phyloP scores from a whole-genome alignment of 1,140 invertebrate genomes.

The Reticulitermes speratus region DNA sequence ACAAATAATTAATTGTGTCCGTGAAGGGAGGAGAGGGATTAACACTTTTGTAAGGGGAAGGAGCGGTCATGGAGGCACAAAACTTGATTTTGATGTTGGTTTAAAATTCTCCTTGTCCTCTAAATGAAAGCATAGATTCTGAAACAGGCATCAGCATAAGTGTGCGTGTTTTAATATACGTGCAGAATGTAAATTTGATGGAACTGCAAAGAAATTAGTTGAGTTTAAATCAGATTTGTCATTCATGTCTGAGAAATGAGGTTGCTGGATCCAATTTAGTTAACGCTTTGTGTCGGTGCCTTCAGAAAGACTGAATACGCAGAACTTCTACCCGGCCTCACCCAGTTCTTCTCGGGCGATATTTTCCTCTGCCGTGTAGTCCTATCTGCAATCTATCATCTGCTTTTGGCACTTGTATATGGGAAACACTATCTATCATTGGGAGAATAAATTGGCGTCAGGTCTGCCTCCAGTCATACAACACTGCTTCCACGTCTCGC shows the following conservation, averaged over 20 bases:
- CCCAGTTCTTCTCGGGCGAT: background rate
- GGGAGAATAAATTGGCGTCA: background rate
- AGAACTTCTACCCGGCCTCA: background rate
- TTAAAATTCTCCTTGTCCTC: background rate
- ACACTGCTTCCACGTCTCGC: background rate
- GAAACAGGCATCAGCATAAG: background rate
- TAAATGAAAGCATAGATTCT: background rate
- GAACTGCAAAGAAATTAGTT: background rate
- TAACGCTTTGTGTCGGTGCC: background rate
- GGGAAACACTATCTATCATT: slow-evolving; percentile 13
- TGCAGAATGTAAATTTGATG: background rate
- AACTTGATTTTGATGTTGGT: too few species aligned
- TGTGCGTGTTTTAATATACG: background rate
- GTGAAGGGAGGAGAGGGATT: too few species aligned
- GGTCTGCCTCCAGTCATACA: background rate
- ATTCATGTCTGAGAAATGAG: background rate
- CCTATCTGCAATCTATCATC: slow-evolving; percentile 8
- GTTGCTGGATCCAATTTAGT: background rate
- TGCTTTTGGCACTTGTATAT: background rate
- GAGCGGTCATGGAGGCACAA: too few species aligned
- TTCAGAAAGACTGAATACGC: background rate
- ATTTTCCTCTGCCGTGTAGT: background rate
- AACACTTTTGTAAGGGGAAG: too few species aligned
- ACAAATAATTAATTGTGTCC: too few species aligned
- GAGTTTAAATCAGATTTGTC: slow-evolving; percentile 4